These are phyloP conservation scores for Chironomus tentans DNA, from an alignment of 2,888 invertebrate genomes.

Conservation along the genomic window DNA sequence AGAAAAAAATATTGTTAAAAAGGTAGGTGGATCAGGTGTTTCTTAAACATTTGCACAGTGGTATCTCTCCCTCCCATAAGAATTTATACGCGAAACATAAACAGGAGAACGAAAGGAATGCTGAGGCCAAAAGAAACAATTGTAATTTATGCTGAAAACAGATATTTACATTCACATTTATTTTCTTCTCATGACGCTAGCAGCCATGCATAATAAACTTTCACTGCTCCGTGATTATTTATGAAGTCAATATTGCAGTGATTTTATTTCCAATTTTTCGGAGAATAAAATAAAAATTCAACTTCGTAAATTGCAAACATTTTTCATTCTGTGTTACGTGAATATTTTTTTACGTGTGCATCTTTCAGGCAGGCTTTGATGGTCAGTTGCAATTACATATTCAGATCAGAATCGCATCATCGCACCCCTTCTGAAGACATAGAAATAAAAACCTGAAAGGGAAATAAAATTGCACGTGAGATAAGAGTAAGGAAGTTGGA, in stretches of 20 bases:
- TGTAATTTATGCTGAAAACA: conserved; percentile 20
- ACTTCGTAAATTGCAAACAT: conserved; percentile 4
- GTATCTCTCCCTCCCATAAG: not conserved
- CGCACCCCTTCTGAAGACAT: not conserved
- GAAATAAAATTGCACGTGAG: not conserved
- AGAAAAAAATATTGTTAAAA: not conserved
- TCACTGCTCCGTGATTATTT: conserved; percentile 12
- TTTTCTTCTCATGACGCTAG: not conserved
- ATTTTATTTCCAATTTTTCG: not conserved
- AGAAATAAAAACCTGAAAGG: not conserved
- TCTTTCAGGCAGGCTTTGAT: not conserved
- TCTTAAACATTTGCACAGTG: not conserved
- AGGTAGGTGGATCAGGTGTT: conserved; percentile 1
- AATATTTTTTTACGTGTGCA: not conserved
- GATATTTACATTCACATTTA: conserved; percentile 16
- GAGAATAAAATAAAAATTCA: not conserved
- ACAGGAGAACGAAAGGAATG: not conserved
- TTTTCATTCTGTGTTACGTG: not conserved
- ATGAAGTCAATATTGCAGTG: conserved; percentile 20
- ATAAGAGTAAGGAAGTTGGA: no score
- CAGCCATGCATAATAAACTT: conserved; percentile 6
- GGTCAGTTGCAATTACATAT: conserved; percentile 15
- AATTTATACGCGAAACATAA: not conserved
- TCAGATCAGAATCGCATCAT: conserved; percentile 1
- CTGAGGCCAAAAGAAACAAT: not conserved